Percentiles rank a stretch among this genome's conserved stretches.
phyloP scores from a whole-genome alignment of 2,888 invertebrate species.

The Parasteatoda lunata region DNA sequence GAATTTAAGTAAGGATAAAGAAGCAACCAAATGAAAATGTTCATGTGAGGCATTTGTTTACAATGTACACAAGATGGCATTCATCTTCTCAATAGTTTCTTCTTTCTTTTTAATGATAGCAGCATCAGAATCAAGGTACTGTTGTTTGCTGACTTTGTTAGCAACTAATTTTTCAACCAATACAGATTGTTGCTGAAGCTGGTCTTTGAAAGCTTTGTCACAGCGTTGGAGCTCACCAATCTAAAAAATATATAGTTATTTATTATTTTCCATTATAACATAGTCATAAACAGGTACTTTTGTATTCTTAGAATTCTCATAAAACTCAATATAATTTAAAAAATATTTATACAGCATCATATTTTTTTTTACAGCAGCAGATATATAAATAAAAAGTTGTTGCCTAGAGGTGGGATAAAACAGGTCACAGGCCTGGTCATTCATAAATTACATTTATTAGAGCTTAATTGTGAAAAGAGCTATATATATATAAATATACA shows the following conservation, averaged over 20 bases:
- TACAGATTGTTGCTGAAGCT: constrained; percentile 76
- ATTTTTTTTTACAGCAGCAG: too few species aligned
- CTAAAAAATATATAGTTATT: constrained; percentile 71
- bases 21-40: constrained; percentile 37
- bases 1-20: constrained; percentile 59
- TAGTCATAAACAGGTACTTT: too few species aligned
- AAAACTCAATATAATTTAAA: too few species aligned
- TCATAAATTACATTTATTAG: too few species aligned
- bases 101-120: constrained; percentile 78
- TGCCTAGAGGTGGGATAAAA: too few species aligned
- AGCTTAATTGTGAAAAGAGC: too few species aligned
- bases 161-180: constrained; percentile 80
- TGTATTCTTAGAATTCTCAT: too few species aligned
- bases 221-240: constrained; percentile 78
- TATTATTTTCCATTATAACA: too few species aligned
- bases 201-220: constrained; percentile 75
- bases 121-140: constrained; percentile 79
- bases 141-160: constrained; percentile 79
- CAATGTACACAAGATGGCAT: constrained; percentile 39
- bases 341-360: too few species aligned
- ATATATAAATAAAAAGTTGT: too few species aligned
- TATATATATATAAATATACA: too few species aligned
- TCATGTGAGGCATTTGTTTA: constrained; percentile 22
- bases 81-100: constrained; percentile 74
- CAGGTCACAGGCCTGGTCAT: too few species aligned